Base-by-base conservation (phyloP, 2,888 invertebrate species). In the Melanostoma mellinum region DNA sequence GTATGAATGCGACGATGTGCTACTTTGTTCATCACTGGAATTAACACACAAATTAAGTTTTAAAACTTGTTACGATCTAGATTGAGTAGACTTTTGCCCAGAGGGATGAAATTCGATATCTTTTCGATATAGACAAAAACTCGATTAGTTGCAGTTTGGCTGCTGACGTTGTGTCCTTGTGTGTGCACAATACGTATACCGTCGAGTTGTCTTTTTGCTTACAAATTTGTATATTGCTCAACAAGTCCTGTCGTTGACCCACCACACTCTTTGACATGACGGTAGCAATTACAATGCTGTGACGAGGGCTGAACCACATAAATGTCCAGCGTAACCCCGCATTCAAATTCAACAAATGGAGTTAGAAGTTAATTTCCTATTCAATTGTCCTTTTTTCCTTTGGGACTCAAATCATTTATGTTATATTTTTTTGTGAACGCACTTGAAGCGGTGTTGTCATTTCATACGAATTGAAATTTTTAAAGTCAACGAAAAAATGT, bases 281-380 rank as follows among this genome's bases (percentile, higher is more conserved):
- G 20, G 20, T 20, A 53, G 60, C 4, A 10, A 40, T 36, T n/a
- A 4, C 8, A 36, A 40, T 40, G 30, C 35, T 61, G 61, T 33
- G 46, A 36, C 40, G 32, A 48, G 36, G 35, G 32, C 10, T 10
- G 10, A 48, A 33, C 68, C 32, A 33, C 38, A 9, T 73, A 30
- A 8, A 52, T n/a, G 9, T n/a, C n/a, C 5, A 52, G 52, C 61
- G 33, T 44, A 60, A 72, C 61, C 68, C 60, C 73, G 20, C 69
- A 73, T 74, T 73, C 67, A 56, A 61, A 76, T 20, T 77, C 75
- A 81, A 32, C 69, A 85, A 86, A 86, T 65, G 60, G 53, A 35
- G 74, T 86, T 85, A 86, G 81, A 58, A 74, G 81, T 73, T 78
- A 69, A 85, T 85, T 75, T 71, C 61, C 81, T 72, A 86, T 86